Conservation (phyloP, 92 coral and sea anemone genomes). For the Phenganax marumi region DNA sequence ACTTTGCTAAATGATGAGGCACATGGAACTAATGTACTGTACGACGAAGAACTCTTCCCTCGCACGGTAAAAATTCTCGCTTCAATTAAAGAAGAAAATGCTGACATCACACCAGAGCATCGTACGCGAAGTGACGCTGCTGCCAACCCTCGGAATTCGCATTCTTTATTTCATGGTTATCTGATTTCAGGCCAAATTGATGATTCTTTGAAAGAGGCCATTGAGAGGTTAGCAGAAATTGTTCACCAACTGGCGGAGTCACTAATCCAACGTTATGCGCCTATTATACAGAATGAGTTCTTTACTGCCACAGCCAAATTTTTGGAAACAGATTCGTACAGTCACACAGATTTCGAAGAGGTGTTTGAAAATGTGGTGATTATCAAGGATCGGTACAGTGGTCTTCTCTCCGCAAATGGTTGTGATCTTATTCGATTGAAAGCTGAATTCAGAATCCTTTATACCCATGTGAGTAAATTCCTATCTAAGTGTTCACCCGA, state of each 20-base stretch:
- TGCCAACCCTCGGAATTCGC: slow-evolving; percentile 2
- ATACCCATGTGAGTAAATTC: slow-evolving; percentile 34
- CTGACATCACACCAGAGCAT: slow-evolving; percentile 22
- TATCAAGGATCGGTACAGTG: slow-evolving; percentile 33
- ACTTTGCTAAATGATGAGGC: slow-evolving; percentile 9
- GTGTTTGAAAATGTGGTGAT: slow-evolving; percentile 36
- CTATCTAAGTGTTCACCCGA: slow-evolving; percentile 21
- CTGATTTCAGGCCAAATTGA: slow-evolving; percentile 9
- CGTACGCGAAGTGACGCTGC: neutral
- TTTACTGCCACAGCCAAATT: slow-evolving; percentile 37
- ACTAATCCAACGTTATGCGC: slow-evolving; percentile 9
- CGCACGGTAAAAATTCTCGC: slow-evolving; percentile 26
- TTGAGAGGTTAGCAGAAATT: slow-evolving; percentile 11
- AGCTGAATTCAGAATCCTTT: slow-evolving; percentile 28
- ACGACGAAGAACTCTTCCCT: slow-evolving; percentile 33
- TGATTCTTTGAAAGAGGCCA: slow-evolving; percentile 3
- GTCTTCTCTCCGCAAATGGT: slow-evolving; percentile 33
- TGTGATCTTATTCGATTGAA: slow-evolving; percentile 30
- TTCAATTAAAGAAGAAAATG: slow-evolving; percentile 24
- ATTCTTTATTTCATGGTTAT: neutral
- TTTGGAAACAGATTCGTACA: slow-evolving; percentile 31
- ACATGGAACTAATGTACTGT: slow-evolving; percentile 23
- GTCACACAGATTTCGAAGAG: slow-evolving; percentile 22
- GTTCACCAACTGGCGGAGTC: slow-evolving; percentile 18
- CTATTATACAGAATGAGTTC: slow-evolving; percentile 30